Evolutionary conservation across 2,888 invertebrate genomes (phyloP).

Genomic region (Pristionchus japonicus): DNA sequence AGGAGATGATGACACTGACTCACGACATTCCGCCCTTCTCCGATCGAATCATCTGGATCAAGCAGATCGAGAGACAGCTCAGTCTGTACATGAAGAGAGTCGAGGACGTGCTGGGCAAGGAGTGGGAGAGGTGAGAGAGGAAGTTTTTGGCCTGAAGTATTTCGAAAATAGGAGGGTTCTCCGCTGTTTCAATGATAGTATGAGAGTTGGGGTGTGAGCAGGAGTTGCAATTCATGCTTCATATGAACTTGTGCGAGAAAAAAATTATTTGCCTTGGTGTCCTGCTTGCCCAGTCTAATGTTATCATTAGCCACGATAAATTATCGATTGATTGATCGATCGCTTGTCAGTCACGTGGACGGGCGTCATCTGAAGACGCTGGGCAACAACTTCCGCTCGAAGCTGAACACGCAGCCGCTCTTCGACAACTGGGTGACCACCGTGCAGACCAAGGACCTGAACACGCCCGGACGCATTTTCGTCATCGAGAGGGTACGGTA

Average conservation of each 20-base stretch:
- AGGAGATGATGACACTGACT: constrained; percentile 88
- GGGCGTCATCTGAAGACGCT: constrained; percentile 80
- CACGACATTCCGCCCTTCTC: constrained; percentile 96
- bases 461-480: constrained; percentile 54
- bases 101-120: constrained; percentile 94
- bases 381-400: constrained; percentile 95
- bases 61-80: constrained; percentile 94
- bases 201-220: too few relatives aligned
- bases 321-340: background rate
- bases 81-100: constrained; percentile 95
- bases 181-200: too few relatives aligned
- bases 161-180: too few relatives aligned
- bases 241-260: background rate
- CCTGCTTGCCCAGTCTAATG: too few relatives aligned
- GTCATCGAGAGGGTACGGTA: constrained; percentile 54
- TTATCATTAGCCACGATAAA: background rate
- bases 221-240: too few relatives aligned
- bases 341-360: constrained; percentile 38
- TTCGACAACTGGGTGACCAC: constrained; percentile 94
- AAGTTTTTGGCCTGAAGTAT: too few relatives aligned
- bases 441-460: constrained; percentile 65
- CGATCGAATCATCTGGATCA: constrained; percentile 92
- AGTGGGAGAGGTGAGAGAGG: constrained; percentile 93
- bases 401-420: constrained; percentile 95
- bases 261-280: too few relatives aligned